Evolutionary conservation across 2,797 vertebrate species (phyloP), one percentile per base, ranked within the genome.

Genomic region (Acridotheres tristis): DNA sequence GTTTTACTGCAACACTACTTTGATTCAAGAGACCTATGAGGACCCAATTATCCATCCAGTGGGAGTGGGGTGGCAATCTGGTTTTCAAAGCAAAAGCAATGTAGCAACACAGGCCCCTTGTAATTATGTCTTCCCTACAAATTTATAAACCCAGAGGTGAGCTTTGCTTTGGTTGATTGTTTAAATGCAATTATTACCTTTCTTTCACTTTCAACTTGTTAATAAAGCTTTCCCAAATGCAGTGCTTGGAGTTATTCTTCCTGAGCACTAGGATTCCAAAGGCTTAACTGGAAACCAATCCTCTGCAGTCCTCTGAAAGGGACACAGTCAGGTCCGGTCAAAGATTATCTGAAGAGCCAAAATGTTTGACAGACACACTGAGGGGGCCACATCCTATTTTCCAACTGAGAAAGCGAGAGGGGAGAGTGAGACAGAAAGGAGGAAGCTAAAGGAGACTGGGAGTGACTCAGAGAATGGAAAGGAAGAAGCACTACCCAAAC

Each of bases 121-220:
- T 97, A 97, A 98, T 97, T 97, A 97, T 80, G 84, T 90, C 90
- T 96, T 97, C 92, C 90, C 96, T 91, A 87, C 96, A 97, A 97
- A 97, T 97, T 97, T 96, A 96, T 96, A 97, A 97, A 97, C 95
- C 96, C 89, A 90, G 95, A 98, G 97, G 98, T 98, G 97, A 97
- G 96, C 96, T 96, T 93, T 89, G 94, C 97, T 97, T 98, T 98
- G 97, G 94, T 96, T 96, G 92, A 97, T 96, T 96, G 93, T 97
- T 97, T 97, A 98, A 98, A 97, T 96, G 97, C 95, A 97, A 98
- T 98, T 97, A 97, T 97, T 98, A 98, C 96, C 96, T 97, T 98
- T 97, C 96, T 97, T 97, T 97, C 95, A 96, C 97, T 97, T 97
- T 97, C 96, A 96, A 61, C 82, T 92, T 79, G 57, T 85, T 97